Conservation (phyloP, 2,113 vertebrate genomes). For the Siniperca knerii region DNA sequence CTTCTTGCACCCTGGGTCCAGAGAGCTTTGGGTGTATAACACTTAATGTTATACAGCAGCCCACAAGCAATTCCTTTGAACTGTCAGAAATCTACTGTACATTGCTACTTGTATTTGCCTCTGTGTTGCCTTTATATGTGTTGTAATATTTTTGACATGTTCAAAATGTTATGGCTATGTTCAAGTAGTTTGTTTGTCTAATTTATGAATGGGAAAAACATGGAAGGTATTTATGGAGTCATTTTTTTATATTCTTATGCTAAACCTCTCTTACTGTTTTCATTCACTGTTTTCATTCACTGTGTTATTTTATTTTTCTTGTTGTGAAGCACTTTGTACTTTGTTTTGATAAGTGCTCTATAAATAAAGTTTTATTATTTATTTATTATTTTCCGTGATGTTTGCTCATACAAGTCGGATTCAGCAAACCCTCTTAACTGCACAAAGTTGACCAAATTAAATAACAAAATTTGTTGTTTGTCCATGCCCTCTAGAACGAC, state of each 20-base stretch:
- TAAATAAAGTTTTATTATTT: too few relatives aligned
- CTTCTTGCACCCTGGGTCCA: background rate
- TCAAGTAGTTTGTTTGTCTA: background rate
- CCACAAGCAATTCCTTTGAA: constrained; percentile 50
- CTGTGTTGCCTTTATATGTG: background rate
- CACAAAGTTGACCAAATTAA: too few relatives aligned
- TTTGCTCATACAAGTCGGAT: too few relatives aligned
- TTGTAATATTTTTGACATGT: background rate
- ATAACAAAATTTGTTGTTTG: too few relatives aligned
- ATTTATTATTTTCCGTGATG: too few relatives aligned
- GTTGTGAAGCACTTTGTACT: too few relatives aligned
- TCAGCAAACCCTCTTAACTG: too few relatives aligned
- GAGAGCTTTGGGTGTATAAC: constrained; percentile 36
- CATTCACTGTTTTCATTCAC: too few relatives aligned
- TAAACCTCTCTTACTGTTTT: too few relatives aligned
- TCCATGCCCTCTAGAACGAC: too few relatives aligned
- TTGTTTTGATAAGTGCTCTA: too few relatives aligned
- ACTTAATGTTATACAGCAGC: constrained; percentile 42
- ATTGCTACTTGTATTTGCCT: background rate
- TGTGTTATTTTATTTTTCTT: too few relatives aligned
- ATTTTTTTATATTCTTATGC: background rate
- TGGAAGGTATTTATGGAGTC: background rate
- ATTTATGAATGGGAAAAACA: background rate
- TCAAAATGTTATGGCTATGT: background rate
- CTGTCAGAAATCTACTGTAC: constrained; percentile 13